phyloP scores from a whole-genome alignment of 2,888 invertebrate genomes.

The Orchestes rusci region DNA sequence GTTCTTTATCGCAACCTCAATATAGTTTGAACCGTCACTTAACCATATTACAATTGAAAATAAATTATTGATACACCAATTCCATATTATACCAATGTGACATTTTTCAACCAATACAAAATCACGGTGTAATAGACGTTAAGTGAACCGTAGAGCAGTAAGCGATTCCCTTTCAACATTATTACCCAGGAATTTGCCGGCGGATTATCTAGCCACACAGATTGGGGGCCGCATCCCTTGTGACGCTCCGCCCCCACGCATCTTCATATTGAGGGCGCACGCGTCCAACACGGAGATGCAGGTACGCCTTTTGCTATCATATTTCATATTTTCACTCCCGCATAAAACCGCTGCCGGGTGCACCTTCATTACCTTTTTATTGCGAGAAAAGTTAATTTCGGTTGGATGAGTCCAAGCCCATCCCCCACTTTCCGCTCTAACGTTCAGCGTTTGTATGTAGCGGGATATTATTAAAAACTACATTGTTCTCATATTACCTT shows the following conservation, averaged over 20 bases:
- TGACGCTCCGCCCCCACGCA: slow-evolving; percentile 32
- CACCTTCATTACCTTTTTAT: slow-evolving; percentile 27
- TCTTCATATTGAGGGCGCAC: slow-evolving; percentile 29
- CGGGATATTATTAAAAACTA: no score
- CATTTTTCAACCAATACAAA: no score
- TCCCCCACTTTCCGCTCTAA: no score
- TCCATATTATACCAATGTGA: no score
- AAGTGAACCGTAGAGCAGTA: slow-evolving; percentile 28
- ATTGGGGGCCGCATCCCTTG: slow-evolving; percentile 35
- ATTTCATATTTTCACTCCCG: slow-evolving; percentile 33
- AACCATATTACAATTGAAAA: no score
- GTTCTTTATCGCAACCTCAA: no score
- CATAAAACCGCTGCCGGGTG: slow-evolving; percentile 17
- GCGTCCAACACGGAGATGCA: slow-evolving; percentile 31
- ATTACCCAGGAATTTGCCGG: slow-evolving; percentile 36
- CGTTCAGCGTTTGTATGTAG: no score
- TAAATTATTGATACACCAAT: no score
- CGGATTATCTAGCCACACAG: slow-evolving; percentile 35
- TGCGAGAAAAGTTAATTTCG: slow-evolving; percentile 27
- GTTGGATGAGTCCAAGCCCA: slow-evolving; percentile 17
- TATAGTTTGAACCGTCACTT: no score
- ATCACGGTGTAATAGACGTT: slow-evolving; percentile 26
- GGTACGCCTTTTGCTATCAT: slow-evolving; percentile 36
- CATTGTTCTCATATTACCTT: no score
- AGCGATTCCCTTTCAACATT: slow-evolving; percentile 31